Conservation (phyloP, 2,113 vertebrate species). For the Aegithalos caudatus region DNA sequence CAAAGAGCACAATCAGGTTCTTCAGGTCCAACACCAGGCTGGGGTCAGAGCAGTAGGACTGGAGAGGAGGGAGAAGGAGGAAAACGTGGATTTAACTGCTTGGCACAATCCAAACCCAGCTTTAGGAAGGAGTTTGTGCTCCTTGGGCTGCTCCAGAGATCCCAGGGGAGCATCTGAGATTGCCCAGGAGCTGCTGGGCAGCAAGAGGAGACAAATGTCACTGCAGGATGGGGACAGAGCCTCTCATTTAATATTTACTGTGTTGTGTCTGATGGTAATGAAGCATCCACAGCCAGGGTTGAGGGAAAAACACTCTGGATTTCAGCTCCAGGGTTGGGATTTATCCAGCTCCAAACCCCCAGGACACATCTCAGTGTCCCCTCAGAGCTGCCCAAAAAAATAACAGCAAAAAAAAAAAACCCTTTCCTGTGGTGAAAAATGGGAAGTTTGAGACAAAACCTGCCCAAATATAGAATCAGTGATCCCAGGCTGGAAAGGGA, state of each 20-base stretch:
- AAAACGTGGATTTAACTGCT: not conserved
- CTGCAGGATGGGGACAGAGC: not conserved
- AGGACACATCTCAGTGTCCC: rapidly evolving
- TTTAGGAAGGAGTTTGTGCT: too few species aligned
- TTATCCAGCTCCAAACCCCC: not conserved
- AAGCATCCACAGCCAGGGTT: not conserved
- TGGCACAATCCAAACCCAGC: not conserved
- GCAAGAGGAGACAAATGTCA: not conserved
- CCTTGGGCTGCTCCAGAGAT: not conserved
- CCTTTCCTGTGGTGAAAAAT: not conserved
- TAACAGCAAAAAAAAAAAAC: not conserved
- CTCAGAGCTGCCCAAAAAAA: not conserved
- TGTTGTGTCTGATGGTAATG: conserved; percentile 1
- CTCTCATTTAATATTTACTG: not conserved
- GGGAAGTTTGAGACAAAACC: not conserved
- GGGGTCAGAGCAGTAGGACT: conserved; percentile 97
- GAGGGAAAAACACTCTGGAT: not conserved
- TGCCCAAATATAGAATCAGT: conserved; percentile 11
- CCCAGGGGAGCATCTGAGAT: not conserved
- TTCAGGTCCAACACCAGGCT: conserved; percentile 93
- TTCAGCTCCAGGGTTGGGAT: not conserved
- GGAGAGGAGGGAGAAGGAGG: not conserved
- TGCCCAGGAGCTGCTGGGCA: not conserved
- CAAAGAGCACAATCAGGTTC: conserved; percentile 96
- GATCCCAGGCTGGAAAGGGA: not conserved